Conservation (phyloP, 2,888 invertebrate genomes). For the Bombyx huttoni region DNA sequence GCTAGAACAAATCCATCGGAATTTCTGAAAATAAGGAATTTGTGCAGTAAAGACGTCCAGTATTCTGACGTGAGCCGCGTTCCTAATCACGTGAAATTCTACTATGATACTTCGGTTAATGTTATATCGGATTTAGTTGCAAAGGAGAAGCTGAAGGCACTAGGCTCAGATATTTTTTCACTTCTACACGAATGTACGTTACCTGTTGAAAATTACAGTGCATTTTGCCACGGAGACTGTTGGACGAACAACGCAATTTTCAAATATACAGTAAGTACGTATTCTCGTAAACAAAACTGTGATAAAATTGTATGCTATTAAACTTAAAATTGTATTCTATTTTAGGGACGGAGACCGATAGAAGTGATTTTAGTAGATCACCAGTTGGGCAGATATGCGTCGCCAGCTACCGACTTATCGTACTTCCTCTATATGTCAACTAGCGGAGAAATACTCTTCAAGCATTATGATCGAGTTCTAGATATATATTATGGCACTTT, state of each 20-base stretch:
- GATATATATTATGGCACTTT: slow-evolving; percentile 44
- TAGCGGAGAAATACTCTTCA: slow-evolving; percentile 28
- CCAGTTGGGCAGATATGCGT: slow-evolving; percentile 38
- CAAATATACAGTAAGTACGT: slow-evolving; percentile 31
- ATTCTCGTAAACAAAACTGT: background rate
- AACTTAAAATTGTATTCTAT: slow-evolving; percentile 11
- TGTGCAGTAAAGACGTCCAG: slow-evolving; percentile 33
- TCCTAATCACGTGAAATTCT: slow-evolving; percentile 29
- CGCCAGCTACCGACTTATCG: slow-evolving; percentile 44
- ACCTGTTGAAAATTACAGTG: slow-evolving; percentile 21
- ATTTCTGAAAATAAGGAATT: slow-evolving; percentile 27
- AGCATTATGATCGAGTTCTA: slow-evolving; percentile 32
- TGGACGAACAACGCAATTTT: slow-evolving; percentile 48
- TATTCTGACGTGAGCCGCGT: slow-evolving; percentile 31
- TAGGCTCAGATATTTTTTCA: slow-evolving; percentile 26
- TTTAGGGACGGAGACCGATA: slow-evolving; percentile 37
- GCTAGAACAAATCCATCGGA: slow-evolving; percentile 24
- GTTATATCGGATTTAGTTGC: slow-evolving; percentile 25
- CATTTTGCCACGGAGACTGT: slow-evolving; percentile 49
- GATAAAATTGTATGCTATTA: background rate
- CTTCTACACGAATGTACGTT: slow-evolving; percentile 34
- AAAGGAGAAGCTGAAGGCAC: slow-evolving; percentile 25
- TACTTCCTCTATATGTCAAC: slow-evolving; percentile 48
- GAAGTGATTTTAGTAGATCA: slow-evolving; percentile 42
- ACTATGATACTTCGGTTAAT: slow-evolving; percentile 36